These are phyloP conservation scores for Poeciliopsis turrubarensis DNA, from an alignment of 2,113 vertebrate genomes.

Conservation along the genomic window DNA sequence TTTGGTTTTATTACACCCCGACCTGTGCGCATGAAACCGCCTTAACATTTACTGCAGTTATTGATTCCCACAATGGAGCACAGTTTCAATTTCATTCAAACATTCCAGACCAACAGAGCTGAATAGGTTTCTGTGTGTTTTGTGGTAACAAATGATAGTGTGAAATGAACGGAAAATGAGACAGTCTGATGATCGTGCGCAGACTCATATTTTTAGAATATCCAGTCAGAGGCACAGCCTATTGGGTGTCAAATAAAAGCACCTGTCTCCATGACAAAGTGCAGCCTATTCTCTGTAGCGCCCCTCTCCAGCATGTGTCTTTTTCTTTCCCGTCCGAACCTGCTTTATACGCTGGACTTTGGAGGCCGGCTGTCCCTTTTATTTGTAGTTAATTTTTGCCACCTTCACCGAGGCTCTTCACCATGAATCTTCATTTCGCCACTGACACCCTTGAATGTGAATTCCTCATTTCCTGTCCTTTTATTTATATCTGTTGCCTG, in stretches of 20 bases:
- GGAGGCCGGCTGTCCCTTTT: constrained; percentile 80
- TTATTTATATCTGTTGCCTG: constrained; percentile 96
- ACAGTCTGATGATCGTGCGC: constrained; percentile 77
- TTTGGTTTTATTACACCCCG: constrained; percentile 31
- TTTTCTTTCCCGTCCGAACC: constrained; percentile 65
- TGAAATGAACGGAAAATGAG: constrained; percentile 81
- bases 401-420: constrained; percentile 84
- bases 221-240: constrained; percentile 66
- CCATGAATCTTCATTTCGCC: constrained; percentile 95
- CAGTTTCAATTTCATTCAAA: constrained; percentile 52
- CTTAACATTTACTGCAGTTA: constrained; percentile 30
- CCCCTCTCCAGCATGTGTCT: constrained; percentile 62
- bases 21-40: constrained; percentile 25
- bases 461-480: constrained; percentile 95
- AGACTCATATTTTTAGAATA: constrained; percentile 81
- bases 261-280: constrained; percentile 83
- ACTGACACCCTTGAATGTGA: constrained; percentile 95
- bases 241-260: constrained; percentile 83
- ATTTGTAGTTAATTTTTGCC: constrained; percentile 86
- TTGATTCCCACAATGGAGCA: constrained; percentile 12
- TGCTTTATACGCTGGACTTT: constrained; percentile 72
- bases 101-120: constrained; percentile 50
- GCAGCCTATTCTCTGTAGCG: constrained; percentile 70
- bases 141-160: constrained; percentile 70
- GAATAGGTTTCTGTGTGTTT: constrained; percentile 46